phyloP scores from a whole-genome alignment of 2,113 vertebrate species.

The Osmerus eperlanus region DNA sequence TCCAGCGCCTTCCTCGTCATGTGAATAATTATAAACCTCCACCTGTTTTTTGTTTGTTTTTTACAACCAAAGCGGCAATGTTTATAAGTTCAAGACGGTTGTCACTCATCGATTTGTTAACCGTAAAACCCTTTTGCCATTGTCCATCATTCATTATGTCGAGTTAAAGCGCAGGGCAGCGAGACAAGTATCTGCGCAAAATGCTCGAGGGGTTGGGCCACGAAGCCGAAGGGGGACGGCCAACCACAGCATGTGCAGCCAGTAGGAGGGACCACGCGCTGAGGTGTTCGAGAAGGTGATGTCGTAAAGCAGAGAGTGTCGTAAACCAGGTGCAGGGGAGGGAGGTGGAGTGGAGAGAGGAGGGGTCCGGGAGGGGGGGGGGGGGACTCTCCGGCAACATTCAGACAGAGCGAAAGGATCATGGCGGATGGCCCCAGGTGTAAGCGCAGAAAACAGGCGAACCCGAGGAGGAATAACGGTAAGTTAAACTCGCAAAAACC shows the following conservation, averaged over 20 bases:
- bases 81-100: too few species aligned
- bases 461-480: constrained; percentile 92
- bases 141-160: too few species aligned
- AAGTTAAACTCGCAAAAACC: constrained; percentile 62
- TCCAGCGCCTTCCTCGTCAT: too few species aligned
- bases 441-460: constrained; percentile 97
- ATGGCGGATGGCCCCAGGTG: constrained; percentile 99
- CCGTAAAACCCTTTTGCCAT: too few species aligned
- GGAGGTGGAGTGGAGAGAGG: constrained; percentile 45
- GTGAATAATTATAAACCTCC: too few species aligned
- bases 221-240: neutral
- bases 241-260: constrained; percentile 38
- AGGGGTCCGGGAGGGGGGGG: constrained; percentile 52
- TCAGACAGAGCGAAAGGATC: constrained; percentile 89
- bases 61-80: too few species aligned
- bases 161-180: too few species aligned
- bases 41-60: too few species aligned
- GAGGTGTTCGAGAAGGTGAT: constrained; percentile 72
- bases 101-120: too few species aligned
- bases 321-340: constrained; percentile 78
- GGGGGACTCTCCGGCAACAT: constrained; percentile 80
- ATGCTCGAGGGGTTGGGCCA: neutral
- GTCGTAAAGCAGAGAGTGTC: constrained; percentile 76
- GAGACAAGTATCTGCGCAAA: neutral
- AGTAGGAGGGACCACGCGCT: constrained; percentile 58